phyloP scores from a whole-genome alignment of 2,113 vertebrate species.

The Chloebia gouldiae region DNA sequence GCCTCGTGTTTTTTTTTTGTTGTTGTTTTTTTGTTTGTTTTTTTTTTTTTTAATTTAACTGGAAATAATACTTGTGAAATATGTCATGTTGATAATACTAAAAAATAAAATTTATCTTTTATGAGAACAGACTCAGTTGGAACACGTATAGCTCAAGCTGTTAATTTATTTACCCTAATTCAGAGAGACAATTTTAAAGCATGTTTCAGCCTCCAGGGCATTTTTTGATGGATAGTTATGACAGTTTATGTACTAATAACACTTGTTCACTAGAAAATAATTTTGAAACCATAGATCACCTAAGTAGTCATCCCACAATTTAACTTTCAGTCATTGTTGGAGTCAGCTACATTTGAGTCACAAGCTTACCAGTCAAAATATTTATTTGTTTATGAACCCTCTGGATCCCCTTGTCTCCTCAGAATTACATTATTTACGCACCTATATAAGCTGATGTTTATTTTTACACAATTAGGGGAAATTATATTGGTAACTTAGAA shows the following conservation, averaged over 20 bases:
- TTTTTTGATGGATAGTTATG: slow-evolving; percentile 27
- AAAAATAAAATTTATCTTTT: neutral
- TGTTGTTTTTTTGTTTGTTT: neutral
- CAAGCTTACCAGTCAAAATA: neutral
- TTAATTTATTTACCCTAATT: neutral
- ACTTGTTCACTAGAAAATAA: neutral
- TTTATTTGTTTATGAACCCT: neutral
- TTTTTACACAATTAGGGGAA: neutral
- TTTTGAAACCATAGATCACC: neutral
- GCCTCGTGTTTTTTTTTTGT: neutral
- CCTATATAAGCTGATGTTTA: neutral
- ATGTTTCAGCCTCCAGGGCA: neutral
- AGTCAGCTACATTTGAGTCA: neutral
- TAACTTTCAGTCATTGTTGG: neutral
- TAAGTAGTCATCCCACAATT: neutral
- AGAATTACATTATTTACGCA: neutral
- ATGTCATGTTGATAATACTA: neutral
- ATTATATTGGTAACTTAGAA: neutral
- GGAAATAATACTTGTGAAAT: neutral
- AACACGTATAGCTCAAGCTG: neutral
- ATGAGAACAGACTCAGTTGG: neutral
- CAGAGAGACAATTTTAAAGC: neutral
- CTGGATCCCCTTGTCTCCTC: neutral
- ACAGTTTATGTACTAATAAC: neutral
- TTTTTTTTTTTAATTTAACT: neutral